These are phyloP conservation scores for Mobula hypostoma DNA, from an alignment of 2,113 vertebrate genomes.

Conservation along the genomic window DNA sequence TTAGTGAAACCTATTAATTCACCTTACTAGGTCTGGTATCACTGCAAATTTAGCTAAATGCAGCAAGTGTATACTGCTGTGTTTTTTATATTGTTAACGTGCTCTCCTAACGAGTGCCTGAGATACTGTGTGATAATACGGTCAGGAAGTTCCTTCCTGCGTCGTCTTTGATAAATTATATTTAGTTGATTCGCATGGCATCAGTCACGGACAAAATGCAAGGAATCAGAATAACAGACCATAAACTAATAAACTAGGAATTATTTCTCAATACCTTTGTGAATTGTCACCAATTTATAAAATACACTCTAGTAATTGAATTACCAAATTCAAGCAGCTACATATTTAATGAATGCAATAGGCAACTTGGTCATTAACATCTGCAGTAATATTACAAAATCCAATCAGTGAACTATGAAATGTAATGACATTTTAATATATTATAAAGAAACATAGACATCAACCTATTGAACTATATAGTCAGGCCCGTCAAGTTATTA, in stretches of 20 bases:
- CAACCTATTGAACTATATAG: background rate
- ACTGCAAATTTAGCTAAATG: too few species aligned
- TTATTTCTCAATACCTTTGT: background rate
- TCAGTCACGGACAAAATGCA: background rate
- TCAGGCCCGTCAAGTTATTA: background rate
- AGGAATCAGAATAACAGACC: constrained; percentile 5
- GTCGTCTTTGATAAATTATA: background rate
- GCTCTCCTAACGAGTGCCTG: background rate
- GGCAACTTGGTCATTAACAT: background rate
- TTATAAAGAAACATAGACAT: background rate
- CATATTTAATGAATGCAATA: constrained; percentile 6
- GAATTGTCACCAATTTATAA: constrained; percentile 15
- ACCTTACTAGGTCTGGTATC: too few species aligned
- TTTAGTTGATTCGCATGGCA: background rate
- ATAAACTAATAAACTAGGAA: constrained; percentile 6
- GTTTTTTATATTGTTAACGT: background rate
- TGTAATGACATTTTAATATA: background rate
- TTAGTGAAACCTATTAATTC: too few species aligned
- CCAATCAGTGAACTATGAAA: background rate
- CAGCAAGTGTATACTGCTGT: too few species aligned
- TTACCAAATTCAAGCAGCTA: background rate
- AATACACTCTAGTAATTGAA: background rate
- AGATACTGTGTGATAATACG: background rate
- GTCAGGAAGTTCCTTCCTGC: background rate
- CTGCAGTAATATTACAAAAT: constrained; percentile 16